These are phyloP conservation scores for Eupithecia centaureata DNA, from an alignment of 2,888 invertebrate genomes.

Conservation along the genomic window DNA sequence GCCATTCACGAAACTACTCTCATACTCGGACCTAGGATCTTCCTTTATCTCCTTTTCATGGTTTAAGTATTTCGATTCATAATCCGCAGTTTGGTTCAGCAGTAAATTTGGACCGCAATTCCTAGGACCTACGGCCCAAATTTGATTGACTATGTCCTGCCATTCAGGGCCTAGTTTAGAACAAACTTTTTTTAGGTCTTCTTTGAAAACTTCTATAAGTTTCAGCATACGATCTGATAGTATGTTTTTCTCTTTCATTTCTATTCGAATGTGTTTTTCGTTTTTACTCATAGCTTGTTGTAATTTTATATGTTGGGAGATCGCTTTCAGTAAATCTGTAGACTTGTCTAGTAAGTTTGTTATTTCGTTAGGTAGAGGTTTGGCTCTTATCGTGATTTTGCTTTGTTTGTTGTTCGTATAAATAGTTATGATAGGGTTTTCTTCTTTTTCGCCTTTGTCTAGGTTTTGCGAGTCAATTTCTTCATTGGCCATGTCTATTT, in stretches of 20 bases:
- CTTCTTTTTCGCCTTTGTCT: constrained; percentile 74
- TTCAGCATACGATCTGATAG: constrained; percentile 75
- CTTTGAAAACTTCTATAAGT: constrained; percentile 77
- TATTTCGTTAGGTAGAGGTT: constrained; percentile 89
- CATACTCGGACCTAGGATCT: constrained; percentile 86
- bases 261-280: constrained; percentile 61
- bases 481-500: constrained; percentile 93
- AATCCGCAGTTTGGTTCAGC: constrained; percentile 90
- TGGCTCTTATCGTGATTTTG: constrained; percentile 88
- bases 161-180: constrained; percentile 82
- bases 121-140: constrained; percentile 97
- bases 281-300: constrained; percentile 70
- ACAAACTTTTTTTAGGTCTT: constrained; percentile 85
- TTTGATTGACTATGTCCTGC: constrained; percentile 83
- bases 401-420: constrained; percentile 89
- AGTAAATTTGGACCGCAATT: constrained; percentile 95
- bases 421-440: constrained; percentile 82
- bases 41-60: constrained; percentile 69
- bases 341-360: constrained; percentile 89
- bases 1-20: constrained; percentile 92
- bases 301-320: constrained; percentile 80
- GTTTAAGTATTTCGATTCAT: constrained; percentile 75
- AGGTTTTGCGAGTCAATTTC: constrained; percentile 87
- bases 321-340: constrained; percentile 87
- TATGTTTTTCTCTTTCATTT: constrained; percentile 60